Base-by-base conservation (phyloP, 2,113 vertebrate species). In the Ciconia boyciana region DNA sequence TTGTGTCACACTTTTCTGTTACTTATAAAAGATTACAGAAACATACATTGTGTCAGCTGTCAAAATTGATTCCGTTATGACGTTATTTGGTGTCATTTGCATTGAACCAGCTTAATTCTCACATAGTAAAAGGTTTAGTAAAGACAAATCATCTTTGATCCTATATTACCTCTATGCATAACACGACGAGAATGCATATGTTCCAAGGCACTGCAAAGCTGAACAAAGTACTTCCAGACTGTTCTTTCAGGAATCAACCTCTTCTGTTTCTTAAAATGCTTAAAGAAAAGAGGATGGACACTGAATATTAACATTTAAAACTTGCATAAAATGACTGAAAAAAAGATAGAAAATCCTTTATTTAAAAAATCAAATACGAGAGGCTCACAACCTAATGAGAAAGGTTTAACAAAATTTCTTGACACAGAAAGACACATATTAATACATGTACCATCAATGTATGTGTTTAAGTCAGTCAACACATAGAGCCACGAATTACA, bases 201-300 rank as follows among this genome's bases (percentile, higher is more conserved):
- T 91, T 99, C 99, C 97, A 99, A 96, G 0, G 99, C 99, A 69
- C 99, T 99, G 98, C 99, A 99, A 69, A 99, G 99, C 97, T 99
- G 99, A 92, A 99, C 99, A 95, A 99, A 99, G 97, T 99, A 99
- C 95, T 99, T 99, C 99, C 99, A 99, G 83, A 99, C 99, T 2
- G 99, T 99, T 97, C 99, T 99, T 97, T 99, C 99, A 32, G 99
- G 99, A 95, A 99, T 99, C 93, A 99, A 97, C 91, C 99, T 98
- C 98, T 99, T 99, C 95, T 99, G 99, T 93, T 99, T 99, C 98
- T 99, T 99, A 98, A 99, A 99, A 98, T 99, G 99, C 99, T 99
- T 97, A 43, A 95, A 85, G 76, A 95, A 84, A 90, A 94, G 94
- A 74, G 70, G 16, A 92, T 31, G 57, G 78, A 44, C 24, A 76